Base-by-base conservation (phyloP, 2,888 invertebrate species). In the Lasiommata megera region DNA sequence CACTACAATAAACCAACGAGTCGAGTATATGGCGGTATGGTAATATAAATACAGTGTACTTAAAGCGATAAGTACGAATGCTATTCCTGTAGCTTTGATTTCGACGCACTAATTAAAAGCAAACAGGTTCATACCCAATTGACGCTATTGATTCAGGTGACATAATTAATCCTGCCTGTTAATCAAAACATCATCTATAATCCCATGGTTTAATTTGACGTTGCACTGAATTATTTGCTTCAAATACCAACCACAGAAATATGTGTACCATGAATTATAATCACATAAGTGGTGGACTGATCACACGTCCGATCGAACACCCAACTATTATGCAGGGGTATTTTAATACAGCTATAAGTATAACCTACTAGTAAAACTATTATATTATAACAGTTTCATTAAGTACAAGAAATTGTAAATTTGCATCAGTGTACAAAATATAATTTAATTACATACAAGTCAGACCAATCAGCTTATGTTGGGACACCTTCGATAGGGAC, bases 241-340 rank as follows among this genome's bases (percentile, higher is more conserved):
- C 63, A 65, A 72, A 75, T 74, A 73, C 79, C 74, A 72, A 74
- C 84, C 81, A 66, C 81, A 72, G 75, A 79, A 81, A 80, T 76
- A 80, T 81, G 78, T 76, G 75, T 76, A 74, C 71, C 70, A 71
- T 76, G 72, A 76, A 77, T 76, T 75, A 77, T 76, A 80, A 81
- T 82, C 77, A 75, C 72, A 60, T 64, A 58, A 58, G 69, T 66
- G 73, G 74, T 67, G 76, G 76, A 80, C 77, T 79, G 76, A 70
- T 73, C 73, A 74, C 72, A 77, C n/a, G n/a, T n/a, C 69, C 74
- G 72, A 71, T 72, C 55, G 41, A 3, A 29, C 17, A 40, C 1
- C 8, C 11, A 17, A 8, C 16, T 16, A 9, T 34, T 11, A 34
- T 34, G 11, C 11, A 34, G 1, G 11, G 9, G 11, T 34, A 11